Base-by-base conservation (phyloP, 2,888 invertebrate species). In the Drosophila dives region DNA sequence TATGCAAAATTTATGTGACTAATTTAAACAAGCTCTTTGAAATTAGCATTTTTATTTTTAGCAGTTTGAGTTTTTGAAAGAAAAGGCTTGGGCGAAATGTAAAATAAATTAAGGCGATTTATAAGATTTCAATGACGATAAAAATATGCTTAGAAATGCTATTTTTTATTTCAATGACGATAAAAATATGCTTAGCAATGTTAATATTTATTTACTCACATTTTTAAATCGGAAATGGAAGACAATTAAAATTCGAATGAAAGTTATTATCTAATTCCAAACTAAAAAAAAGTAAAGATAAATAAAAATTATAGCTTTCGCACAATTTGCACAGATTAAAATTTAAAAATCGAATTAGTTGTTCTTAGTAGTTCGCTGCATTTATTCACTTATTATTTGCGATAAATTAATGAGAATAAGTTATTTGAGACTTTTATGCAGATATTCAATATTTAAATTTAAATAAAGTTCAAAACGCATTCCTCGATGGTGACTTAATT, bases 1-100 rank as follows among this genome's bases (percentile, higher is more conserved):
- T 49, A 56, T 65, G 66, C 45, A 50, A 51, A 82, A 77, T 71
- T 71, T 74, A 84, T 83, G 69, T 62, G 36, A 49, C 59, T 66
- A 70, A 79, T 82, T 80, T 74, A 77, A 79, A 78, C 42, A 53
- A 81, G 59, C 66, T 59, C 38, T 34, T 45, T 63, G 58, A 32
- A 70, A 64, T 75, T 71, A 66, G 71, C 63, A 63, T 71, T 42
- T 29, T 23, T 60, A 42, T 67, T 55, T 54, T 45, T n/a, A 12
- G 1, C 23, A 33, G 17, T 23, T 59, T 15, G 26, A 51, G 26
- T 49, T 17, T 58, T 5, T 8, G 6, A 17, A 12, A 34, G 26
- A 51, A 42, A 56, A 45, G 60, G 32, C 50, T 73, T 69, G 23
- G 29, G 5, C 17, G 33, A 51, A 48, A 58, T 66, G 56, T 23